phyloP scores from a whole-genome alignment of 2,797 vertebrate species.

The Myotis daubentonii region DNA sequence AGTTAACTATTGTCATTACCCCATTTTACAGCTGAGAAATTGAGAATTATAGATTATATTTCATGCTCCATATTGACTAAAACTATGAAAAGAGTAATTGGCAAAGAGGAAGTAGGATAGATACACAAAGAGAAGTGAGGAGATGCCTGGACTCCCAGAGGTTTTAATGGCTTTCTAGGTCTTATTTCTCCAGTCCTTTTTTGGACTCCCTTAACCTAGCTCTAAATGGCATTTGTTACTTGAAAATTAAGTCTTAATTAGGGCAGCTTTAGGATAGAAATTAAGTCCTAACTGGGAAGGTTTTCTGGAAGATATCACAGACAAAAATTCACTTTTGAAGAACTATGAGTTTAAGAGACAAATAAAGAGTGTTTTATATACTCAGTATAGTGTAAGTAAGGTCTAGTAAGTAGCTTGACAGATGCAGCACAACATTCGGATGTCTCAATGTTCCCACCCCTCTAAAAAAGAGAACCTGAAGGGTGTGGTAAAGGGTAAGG shows the following conservation, averaged over 20 bases:
- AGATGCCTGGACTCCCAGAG: not conserved
- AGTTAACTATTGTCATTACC: slow-evolving; percentile 1
- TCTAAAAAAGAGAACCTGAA: not conserved
- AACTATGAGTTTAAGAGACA: not conserved
- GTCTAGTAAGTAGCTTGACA: not conserved
- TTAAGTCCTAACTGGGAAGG: not conserved
- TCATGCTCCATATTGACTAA: not conserved
- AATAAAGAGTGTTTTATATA: not conserved
- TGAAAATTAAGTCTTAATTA: not conserved
- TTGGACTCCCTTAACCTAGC: not conserved
- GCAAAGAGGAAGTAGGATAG: not conserved
- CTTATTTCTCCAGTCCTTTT: not conserved
- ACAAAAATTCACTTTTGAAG: slow-evolving; percentile 42
- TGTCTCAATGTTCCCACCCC: not conserved
- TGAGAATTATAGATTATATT: not conserved
- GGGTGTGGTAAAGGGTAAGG: not conserved
- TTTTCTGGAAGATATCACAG: not conserved
- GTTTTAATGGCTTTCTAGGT: not conserved
- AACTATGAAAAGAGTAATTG: not conserved
- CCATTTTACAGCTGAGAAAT: slow-evolving; percentile 1
- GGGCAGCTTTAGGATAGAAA: not conserved
- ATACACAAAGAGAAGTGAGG: not conserved
- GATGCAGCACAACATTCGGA: not conserved
- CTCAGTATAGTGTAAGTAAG: not conserved
- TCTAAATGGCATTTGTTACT: not conserved